Base-by-base conservation (phyloP, 2,888 invertebrate species). In the Pseudanteris insignis region DNA sequence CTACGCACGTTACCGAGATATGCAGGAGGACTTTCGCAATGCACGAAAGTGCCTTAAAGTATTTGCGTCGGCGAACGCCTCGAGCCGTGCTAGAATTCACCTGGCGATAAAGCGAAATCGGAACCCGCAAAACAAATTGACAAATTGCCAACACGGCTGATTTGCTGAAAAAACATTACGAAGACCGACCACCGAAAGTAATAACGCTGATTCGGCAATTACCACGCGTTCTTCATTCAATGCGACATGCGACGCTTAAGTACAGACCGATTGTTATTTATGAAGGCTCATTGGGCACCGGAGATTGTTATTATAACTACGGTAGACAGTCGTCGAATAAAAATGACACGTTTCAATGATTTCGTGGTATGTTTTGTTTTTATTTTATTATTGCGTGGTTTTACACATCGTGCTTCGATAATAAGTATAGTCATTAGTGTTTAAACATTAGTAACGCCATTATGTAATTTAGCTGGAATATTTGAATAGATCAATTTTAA, bases 61-160 rank as follows among this genome's bases (percentile, higher is more conserved):
- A 72, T 72, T 70, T 72, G 72, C 71, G 71, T 72, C 67, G 72
- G 72, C 72, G 71, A 70, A 63, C 59, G 63, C 64, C 64, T 58
- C 43, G 63, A 58, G 53, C 41, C 30, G 4, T 5, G 28, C 51
- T 63, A 59, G 68, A 70, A 68, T 69, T 57, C 67, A 65, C 66
- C 66, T 67, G 66, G 59, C 60, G 48, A 32, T 37, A 29, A 53
- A 30, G 37, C 48, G 46, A 61, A 61, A 44, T 50, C 58, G 28
- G 32, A n/a, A 13, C 54, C 51, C 34, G 30, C 33, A 51, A 55
- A 55, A 53, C 63, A 44, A 51, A 47, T 59, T 59, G 48, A 53
- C 47, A 25, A 32, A 46, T 34, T 36, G 36, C 57, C 63, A 48
- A 41, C 50, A 40, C 46, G n/a, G n/a, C n/a, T n/a, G n/a, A n/a